A percentile compares a stretch with the other conserved stretches of the same genome.
Evolutionary conservation across 2,888 invertebrate genomes (phyloP).

Genomic region (Fragum fragum): DNA sequence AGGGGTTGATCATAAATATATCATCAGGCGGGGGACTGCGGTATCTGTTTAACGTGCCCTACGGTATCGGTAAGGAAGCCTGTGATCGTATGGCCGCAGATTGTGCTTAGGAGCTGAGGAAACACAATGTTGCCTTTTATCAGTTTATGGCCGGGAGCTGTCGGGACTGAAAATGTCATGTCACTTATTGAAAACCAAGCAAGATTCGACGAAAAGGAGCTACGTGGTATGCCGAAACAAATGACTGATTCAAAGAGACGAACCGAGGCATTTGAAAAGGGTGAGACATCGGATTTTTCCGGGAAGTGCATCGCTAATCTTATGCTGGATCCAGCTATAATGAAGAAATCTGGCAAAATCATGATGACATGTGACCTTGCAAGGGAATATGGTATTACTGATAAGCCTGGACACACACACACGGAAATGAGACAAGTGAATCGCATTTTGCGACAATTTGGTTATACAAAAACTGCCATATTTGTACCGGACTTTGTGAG

Average conservation of each 20-base stretch:
- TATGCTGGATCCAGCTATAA: constrained; percentile 80
- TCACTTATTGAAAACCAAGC: background rate
- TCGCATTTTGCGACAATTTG: background rate
- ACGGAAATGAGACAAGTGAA: constrained; percentile 50
- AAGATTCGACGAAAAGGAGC: background rate
- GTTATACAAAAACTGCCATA: constrained; percentile 36
- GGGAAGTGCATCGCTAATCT: constrained; percentile 78
- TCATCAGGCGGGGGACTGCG: constrained; percentile 86
- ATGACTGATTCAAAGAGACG: background rate
- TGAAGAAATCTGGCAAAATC: constrained; percentile 85
- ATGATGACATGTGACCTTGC: constrained; percentile 85
- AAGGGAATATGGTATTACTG: constrained; percentile 85
- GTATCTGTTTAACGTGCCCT: constrained; percentile 87
- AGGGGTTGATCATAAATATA: constrained; percentile 87
- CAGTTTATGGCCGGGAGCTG: constrained; percentile 87
- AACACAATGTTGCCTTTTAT: constrained; percentile 85
- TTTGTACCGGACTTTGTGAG: constrained; percentile 44
- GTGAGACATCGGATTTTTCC: constrained; percentile 75
- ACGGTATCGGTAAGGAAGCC: constrained; percentile 87
- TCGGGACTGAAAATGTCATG: constrained; percentile 84
- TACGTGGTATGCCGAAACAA: background rate
- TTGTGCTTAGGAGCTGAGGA: constrained; percentile 86
- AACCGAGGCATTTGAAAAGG: background rate
- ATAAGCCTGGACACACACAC: constrained; percentile 83
- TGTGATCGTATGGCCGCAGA: constrained; percentile 87